phyloP scores from a whole-genome alignment of 2,888 invertebrate species.

The Chrysodeixis includens region DNA sequence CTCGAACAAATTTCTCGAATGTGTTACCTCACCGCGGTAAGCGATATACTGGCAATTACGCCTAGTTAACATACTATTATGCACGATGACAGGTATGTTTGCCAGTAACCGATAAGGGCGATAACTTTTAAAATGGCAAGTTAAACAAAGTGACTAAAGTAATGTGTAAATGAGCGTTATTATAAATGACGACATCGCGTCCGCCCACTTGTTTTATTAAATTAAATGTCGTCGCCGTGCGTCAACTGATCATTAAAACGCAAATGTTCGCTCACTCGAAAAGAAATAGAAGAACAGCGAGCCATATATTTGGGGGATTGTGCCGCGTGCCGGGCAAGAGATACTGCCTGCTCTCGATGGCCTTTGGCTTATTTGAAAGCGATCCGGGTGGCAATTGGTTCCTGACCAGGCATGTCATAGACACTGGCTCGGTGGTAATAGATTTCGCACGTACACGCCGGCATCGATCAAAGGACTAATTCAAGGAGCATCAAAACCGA shows the following conservation, averaged over 20 bases:
- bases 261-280: constrained; percentile 25
- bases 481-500: background rate
- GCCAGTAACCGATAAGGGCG: constrained; percentile 35
- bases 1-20: constrained; percentile 42
- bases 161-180: constrained; percentile 38
- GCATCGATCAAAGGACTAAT: background rate
- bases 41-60: constrained; percentile 37
- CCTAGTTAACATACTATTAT: constrained; percentile 31
- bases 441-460: background rate
- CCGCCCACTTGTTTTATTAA: constrained; percentile 51
- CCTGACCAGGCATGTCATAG: background rate
- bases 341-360: background rate
- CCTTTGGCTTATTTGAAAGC: constrained; percentile 1
- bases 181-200: constrained; percentile 32
- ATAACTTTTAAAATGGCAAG: constrained; percentile 22
- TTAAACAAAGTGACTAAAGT: constrained; percentile 38
- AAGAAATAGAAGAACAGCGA: constrained; percentile 29
- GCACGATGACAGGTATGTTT: constrained; percentile 39
- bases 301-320: constrained; percentile 22
- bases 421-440: background rate
- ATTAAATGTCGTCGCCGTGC: constrained; percentile 43
- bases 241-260: constrained; percentile 44
- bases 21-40: constrained; percentile 41
- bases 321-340: constrained; percentile 9
- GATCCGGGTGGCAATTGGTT: background rate